Evolutionary conservation across 2,113 vertebrate genomes (phyloP).

Genomic region (Machaerirhynchus nigripectus): DNA sequence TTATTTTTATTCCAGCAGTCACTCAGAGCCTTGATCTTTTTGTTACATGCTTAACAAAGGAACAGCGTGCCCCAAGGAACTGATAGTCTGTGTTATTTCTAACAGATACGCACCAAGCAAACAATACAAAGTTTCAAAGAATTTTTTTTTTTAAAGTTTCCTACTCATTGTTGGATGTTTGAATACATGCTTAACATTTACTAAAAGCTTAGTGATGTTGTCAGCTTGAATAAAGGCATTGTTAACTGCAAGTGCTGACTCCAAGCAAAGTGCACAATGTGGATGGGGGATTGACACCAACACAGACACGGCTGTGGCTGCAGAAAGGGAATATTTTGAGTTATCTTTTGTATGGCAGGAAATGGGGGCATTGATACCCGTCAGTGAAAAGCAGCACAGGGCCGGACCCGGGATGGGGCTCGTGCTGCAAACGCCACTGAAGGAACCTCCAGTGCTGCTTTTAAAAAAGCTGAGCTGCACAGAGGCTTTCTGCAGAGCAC

Average conservation of each 20-base stretch:
- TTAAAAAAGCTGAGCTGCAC: background rate
- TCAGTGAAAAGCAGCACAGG: background rate
- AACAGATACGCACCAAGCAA: constrained; percentile 56
- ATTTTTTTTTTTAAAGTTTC: constrained; percentile 4
- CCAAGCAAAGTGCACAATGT: constrained; percentile 28
- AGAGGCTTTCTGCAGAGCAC: background rate
- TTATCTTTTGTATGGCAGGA: constrained; percentile 40
- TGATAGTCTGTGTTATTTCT: constrained; percentile 41
- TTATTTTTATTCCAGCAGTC: constrained; percentile 10
- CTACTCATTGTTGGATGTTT: constrained; percentile 48
- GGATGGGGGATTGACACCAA: background rate
- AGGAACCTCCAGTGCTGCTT: background rate
- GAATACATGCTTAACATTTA: constrained; percentile 55
- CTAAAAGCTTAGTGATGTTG: constrained; percentile 20
- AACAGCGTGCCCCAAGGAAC: constrained; percentile 40
- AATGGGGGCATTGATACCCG: background rate
- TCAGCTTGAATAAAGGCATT: constrained; percentile 53
- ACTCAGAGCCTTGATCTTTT: constrained; percentile 42
- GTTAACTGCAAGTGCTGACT: constrained; percentile 31
- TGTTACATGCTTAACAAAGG: constrained; percentile 10
- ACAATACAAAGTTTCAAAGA: constrained; percentile 33
- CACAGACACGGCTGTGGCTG: background rate
- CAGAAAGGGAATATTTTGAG: constrained; percentile 10
- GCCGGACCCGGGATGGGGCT: background rate
- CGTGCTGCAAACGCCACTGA: background rate